Conservation (phyloP, 2,113 vertebrate species). For the Acrocephalus kingi region DNA sequence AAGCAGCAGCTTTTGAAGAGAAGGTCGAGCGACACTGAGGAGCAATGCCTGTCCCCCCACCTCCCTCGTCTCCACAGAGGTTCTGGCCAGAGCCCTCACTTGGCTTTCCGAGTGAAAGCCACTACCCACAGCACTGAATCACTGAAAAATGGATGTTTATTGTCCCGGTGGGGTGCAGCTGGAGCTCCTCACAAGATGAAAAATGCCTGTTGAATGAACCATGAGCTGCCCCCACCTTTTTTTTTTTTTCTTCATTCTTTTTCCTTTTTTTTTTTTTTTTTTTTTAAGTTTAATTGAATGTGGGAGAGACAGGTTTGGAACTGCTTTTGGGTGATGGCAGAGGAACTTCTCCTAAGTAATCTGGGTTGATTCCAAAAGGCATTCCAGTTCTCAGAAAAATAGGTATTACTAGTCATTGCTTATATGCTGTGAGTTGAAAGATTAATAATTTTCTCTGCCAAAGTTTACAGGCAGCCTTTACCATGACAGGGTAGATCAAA, state of each 20-base stretch:
- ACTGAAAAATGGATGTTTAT: constrained; percentile 11
- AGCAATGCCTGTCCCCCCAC: neutral
- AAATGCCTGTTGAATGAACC: neutral
- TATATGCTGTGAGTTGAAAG: constrained; percentile 34
- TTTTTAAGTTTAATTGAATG: neutral
- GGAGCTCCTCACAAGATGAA: neutral
- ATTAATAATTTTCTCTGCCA: constrained; percentile 53
- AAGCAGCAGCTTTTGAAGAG: neutral
- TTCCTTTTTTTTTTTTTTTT: no score
- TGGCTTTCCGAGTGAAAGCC: neutral
- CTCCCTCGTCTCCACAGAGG: neutral
- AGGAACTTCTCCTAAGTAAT: constrained; percentile 22
- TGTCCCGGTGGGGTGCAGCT: neutral
- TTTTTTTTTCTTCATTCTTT: no score
- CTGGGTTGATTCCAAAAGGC: constrained; percentile 21
- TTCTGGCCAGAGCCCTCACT: neutral
- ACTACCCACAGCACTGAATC: neutral
- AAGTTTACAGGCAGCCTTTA: constrained; percentile 21
- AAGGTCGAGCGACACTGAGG: neutral
- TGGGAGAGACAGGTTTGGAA: constrained; percentile 32
- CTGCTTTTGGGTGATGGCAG: neutral
- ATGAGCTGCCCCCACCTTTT: neutral
- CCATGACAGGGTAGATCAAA: constrained; percentile 27
- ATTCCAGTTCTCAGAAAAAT: constrained; percentile 63
- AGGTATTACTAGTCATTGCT: constrained; percentile 28